Evolutionary conservation across 2,888 invertebrate genomes (phyloP).

Genomic region (Leptopilina syphax): DNA sequence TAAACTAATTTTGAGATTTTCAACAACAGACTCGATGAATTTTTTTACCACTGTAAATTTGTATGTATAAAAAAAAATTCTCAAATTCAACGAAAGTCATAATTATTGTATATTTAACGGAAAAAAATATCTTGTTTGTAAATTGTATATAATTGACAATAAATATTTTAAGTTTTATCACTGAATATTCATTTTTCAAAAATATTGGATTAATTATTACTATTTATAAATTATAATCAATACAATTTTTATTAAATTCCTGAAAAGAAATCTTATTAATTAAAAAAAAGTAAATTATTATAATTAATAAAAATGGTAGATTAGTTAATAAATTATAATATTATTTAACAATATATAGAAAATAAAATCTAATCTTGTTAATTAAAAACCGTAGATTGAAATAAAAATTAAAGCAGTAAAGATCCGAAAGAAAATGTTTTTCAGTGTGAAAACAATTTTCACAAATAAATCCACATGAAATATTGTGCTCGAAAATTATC

Average conservation of each 20-base stretch:
- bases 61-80: background rate
- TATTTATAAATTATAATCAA: no score
- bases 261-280: no score
- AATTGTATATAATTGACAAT: slow-evolving; percentile 14
- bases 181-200: no score
- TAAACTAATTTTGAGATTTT: slow-evolving; percentile 10
- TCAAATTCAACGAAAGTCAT: background rate
- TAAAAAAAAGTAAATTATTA: no score
- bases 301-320: no score
- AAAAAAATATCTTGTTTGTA: background rate
- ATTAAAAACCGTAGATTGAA: no score
- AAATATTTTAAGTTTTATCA: background rate
- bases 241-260: no score
- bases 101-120: background rate
- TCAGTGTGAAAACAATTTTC: background rate
- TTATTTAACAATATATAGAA: no score
- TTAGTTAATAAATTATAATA: no score
- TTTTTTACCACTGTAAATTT: background rate
- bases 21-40: slow-evolving; percentile 1
- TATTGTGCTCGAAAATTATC: slow-evolving; percentile 12
- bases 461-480: background rate
- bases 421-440: background rate
- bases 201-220: no score
- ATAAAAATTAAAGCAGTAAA: no score
- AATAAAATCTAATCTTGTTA: no score